phyloP scores from a whole-genome alignment of 2,113 vertebrate species.

The Megaptera novaeangliae region DNA sequence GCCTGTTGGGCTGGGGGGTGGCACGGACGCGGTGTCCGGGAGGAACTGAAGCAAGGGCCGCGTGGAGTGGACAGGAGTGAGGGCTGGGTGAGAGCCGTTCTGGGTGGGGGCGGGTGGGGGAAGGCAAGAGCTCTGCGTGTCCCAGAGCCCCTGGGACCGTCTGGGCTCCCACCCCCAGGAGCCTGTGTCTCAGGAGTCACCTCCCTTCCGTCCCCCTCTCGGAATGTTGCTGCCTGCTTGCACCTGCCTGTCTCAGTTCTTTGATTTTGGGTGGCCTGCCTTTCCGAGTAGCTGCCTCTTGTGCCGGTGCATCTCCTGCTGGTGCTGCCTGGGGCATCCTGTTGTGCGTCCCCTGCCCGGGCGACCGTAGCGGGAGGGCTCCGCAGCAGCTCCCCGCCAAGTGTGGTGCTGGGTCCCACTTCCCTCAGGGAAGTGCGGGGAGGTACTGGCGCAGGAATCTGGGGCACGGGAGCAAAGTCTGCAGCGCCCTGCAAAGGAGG shows the following conservation, averaged over 20 bases:
- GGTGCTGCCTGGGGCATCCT: accelerated
- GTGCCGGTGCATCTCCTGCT: accelerated
- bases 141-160: neutral
- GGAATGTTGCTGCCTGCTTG: neutral
- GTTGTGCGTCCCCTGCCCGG: accelerated
- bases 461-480: neutral
- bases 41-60: too few relatives aligned
- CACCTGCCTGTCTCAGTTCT: neutral
- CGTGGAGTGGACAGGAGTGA: neutral
- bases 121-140: neutral
- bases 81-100: neutral
- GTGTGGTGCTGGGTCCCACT: too few relatives aligned
- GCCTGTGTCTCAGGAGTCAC: neutral
- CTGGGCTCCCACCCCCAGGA: neutral
- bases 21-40: neutral
- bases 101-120: accelerated
- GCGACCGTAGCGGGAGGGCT: too few relatives aligned
- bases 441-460: neutral
- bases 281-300: neutral
- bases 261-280: neutral
- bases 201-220: accelerated
- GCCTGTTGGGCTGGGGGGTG: accelerated
- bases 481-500: neutral
- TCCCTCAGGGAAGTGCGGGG: too few relatives aligned
- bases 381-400: neutral